Evolutionary conservation across 2,797 vertebrate species (phyloP), one percentile per base, ranked within the genome.

Genomic region (Argentina silus): DNA sequence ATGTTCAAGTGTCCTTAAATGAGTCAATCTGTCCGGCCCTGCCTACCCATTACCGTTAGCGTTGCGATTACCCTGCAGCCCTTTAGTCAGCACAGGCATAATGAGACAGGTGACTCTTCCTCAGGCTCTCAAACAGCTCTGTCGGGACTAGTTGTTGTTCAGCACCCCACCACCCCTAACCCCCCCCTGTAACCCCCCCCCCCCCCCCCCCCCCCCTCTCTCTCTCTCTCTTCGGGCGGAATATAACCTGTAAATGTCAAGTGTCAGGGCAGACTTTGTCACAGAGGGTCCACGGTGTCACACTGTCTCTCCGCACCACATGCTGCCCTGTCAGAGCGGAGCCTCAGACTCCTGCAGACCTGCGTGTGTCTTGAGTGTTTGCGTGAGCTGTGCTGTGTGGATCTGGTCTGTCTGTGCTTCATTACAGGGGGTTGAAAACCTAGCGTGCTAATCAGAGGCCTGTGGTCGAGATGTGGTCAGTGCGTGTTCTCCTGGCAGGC

Each of bases 51-150:
- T 85, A 85, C 81, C 65, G 75, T 87, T 88, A 85, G 78, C 27
- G 7, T 83, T 83, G 81, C 73, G 73, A 90, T 90, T 88, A 90
- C 85, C 85, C 79, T 11, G 60, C 74, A 74, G 80, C 81, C 82
- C 81, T 88, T 86, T 78, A 73, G 76, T 66, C 77, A 59, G 74
- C 75, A 82, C 77, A 81, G 70, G 48, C 43, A 67, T 81, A 82
- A 88, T 77, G 80, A 87, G 81, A 83, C 68, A 50, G 75, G 69
- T 64, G 67, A 68, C 55, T 78, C 63, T 45, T 74, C 81, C 65
- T 79, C 61, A 69, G 78, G 76, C 72, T 3, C 59, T 27, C 67
- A 55, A n/a, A 88, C 76, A 27, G 56, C 71, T 60, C 82, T 68
- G 72, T 81, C 62, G 47, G 44, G 17, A 21, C 57, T 5, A 7